Base-by-base conservation (phyloP, 2,888 invertebrate genomes). In the Tetramorium bicarinatum region DNA sequence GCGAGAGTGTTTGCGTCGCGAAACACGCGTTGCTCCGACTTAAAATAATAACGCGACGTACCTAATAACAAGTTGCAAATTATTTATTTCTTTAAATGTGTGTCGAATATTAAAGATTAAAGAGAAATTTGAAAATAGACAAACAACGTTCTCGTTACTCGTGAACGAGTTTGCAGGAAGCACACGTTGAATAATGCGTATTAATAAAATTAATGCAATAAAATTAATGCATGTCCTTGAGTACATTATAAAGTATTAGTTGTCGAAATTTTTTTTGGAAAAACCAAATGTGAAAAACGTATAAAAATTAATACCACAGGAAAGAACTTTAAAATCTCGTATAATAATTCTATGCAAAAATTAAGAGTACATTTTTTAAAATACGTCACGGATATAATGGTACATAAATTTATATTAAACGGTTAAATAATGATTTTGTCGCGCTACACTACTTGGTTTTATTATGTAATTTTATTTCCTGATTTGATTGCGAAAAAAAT, bases 1-100 rank as follows among this genome's bases (percentile, higher is more conserved):
- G 64, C 81, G 59, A 67, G 56, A 67, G 44, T 47, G 66, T 79
- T 79, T 67, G 56, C 44, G 25, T 79, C 38, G 67, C 21, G 66
- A 82, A 52, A 77, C 72, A 54, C 18, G 76, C 76, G 52, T 69
- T n/a, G 54, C 41, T 21, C n/a, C 25, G 34, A 44, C 44, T 38
- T 52, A 44, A 75, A 67, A 67, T 49, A 67, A 18, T 1, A n/a
- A n/a, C 47, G 29, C 44, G n/a, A 49, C 54, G 6, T 44, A 34
- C n/a, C 15, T 18, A 21, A 52, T 18, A 21, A 52, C n/a, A 21
- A 52, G n/a, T n/a, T n/a, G 66, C 66, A 34, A 75, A 64, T 75
- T 18, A 41, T 11, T 41, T 59, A n/a, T 49, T 75, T 29, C 21
- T 75, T 75, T 49, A 34, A 75, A 41, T n/a, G 25, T 18, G 41